A percentile compares a stretch with the other conserved stretches of the same genome.
These are phyloP conservation scores for Pteria penguin DNA, from an alignment of 2,888 invertebrate genomes.

Conservation along the genomic window DNA sequence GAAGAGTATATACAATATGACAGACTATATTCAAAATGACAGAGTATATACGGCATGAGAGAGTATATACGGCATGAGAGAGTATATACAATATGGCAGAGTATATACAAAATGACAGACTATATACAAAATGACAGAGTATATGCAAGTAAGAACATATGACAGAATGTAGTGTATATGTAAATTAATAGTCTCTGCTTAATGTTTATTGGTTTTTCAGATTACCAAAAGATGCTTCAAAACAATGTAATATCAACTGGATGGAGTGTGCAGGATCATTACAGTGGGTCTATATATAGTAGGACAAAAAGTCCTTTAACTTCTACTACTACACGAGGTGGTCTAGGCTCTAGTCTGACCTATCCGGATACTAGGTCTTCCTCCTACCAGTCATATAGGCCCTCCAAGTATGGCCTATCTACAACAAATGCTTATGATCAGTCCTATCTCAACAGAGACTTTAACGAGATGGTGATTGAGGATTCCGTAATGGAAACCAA, in stretches of 20 bases:
- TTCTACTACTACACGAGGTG: conserved; percentile 43
- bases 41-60: no score
- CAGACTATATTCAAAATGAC: no score
- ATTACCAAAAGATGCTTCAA: conserved; percentile 72
- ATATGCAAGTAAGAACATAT: no score
- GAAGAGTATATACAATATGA: no score
- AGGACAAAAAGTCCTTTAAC: conserved; percentile 11
- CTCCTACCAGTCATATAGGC: conserved; percentile 55
- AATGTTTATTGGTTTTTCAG: conserved; percentile 50
- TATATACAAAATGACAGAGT: no score
- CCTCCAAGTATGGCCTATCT: conserved; percentile 63
- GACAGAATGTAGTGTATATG: conserved; percentile 4
- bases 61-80: neutral
- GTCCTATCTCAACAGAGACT: conserved; percentile 33
- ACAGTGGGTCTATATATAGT: conserved; percentile 9
- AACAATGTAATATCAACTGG: conserved; percentile 39
- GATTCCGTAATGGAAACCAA: conserved; percentile 33
- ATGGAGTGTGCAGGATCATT: neutral
- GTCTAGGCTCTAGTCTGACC: conserved; percentile 37
- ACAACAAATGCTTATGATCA: conserved; percentile 26
- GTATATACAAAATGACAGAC: no score
- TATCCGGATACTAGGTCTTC: conserved; percentile 22
- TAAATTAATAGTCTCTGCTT: conserved; percentile 7
- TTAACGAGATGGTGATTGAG: conserved; percentile 41
- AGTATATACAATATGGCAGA: no score